phyloP scores from a whole-genome alignment of 1,140 invertebrate species.

The Hylaeus volcanicus region DNA sequence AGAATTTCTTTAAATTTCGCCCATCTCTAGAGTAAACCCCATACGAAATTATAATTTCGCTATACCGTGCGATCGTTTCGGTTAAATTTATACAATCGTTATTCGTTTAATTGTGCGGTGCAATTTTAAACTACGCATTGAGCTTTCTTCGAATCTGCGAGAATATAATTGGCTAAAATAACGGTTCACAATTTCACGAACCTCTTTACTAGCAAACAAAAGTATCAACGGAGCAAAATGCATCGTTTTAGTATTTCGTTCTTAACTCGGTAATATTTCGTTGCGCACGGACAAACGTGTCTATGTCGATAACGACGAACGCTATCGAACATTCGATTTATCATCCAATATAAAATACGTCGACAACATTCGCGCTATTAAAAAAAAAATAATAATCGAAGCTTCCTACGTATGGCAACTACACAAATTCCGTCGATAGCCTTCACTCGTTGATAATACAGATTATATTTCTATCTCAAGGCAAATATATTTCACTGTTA shows the following conservation, averaged over 20 bases:
- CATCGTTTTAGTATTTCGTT: neutral
- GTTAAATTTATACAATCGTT: conserved; percentile 35
- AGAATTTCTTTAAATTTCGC: too few species aligned
- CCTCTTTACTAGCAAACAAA: conserved; percentile 10
- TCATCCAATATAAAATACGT: conserved; percentile 10
- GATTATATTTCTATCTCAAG: conserved; percentile 57
- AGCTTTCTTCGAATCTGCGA: conserved; percentile 9
- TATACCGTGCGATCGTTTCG: neutral
- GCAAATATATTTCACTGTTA: conserved; percentile 63
- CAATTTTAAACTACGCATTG: conserved; percentile 19
- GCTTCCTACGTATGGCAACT: conserved; percentile 20
- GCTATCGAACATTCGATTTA: neutral
- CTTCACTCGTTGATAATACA: conserved; percentile 26
- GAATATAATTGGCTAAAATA: conserved; percentile 7
- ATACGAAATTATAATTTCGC: conserved; percentile 9
- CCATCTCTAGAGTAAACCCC: too few species aligned
- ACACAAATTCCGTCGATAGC: neutral
- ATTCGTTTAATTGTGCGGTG: conserved; percentile 4
- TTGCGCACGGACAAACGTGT: conserved; percentile 10
- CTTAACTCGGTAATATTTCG: conserved; percentile 12
- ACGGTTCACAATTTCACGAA: conserved; percentile 12
- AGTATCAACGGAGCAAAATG: conserved; percentile 9
- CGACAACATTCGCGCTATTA: neutral
- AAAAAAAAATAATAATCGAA: neutral
- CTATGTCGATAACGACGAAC: conserved; percentile 13